These are phyloP conservation scores for Steinernema scapterisci DNA, from an alignment of 2,888 invertebrate genomes.

Conservation along the genomic window DNA sequence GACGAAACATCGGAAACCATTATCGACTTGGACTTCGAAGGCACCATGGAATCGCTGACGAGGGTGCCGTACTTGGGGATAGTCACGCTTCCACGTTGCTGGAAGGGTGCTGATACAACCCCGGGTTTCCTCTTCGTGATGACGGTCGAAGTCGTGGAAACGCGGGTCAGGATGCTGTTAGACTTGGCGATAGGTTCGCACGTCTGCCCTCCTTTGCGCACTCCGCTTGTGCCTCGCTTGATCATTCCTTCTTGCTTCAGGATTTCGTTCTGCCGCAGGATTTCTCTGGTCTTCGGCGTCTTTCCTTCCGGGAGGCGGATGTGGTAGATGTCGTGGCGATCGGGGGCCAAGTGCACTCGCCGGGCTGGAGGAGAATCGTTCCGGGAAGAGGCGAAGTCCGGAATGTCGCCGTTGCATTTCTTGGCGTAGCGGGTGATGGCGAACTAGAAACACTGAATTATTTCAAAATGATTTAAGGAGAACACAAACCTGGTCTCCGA, in stretches of 20 bases:
- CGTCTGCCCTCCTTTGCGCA: constrained; percentile 41
- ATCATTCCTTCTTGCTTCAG: constrained; percentile 48
- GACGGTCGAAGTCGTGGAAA: neutral
- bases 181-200: neutral
- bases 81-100: neutral
- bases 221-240: constrained; percentile 57
- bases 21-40: neutral
- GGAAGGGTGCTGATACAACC: neutral
- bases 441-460: neutral
- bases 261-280: constrained; percentile 48
- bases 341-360: constrained; percentile 36
- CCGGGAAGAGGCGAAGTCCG: neutral
- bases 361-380: neutral
- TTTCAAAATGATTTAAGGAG: neutral
- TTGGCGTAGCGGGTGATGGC: neutral
- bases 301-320: constrained; percentile 61
- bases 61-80: constrained; percentile 8
- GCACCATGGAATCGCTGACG: constrained; percentile 19
- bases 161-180: neutral
- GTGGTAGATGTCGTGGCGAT: constrained; percentile 62
- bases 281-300: constrained; percentile 50
- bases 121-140: constrained; percentile 9
- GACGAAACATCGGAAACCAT: constrained; percentile 23
- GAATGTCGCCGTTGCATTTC: constrained; percentile 7
- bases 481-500: constrained; percentile 52